Conservation (phyloP, 2,888 invertebrate species). For the Euclidia mi region DNA sequence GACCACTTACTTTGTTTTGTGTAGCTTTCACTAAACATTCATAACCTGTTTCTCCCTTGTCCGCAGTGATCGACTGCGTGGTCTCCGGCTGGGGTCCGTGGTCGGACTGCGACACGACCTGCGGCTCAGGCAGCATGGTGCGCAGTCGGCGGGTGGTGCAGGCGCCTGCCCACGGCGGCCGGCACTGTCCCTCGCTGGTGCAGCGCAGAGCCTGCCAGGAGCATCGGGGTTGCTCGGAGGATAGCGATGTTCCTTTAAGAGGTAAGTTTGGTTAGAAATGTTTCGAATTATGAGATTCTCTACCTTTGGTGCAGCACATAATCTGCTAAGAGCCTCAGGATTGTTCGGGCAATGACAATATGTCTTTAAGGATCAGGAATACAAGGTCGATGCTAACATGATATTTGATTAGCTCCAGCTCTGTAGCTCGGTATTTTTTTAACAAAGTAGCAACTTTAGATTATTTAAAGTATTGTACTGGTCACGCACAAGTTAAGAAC, state of each 20-base stretch:
- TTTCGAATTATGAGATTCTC: too few species aligned
- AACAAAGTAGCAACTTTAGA: too few species aligned
- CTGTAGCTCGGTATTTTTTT: too few species aligned
- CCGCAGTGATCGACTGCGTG: constrained; percentile 95
- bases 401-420: too few species aligned
- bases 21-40: not conserved
- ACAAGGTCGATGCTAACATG: too few species aligned
- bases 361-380: too few species aligned
- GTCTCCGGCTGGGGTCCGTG: constrained; percentile 95
- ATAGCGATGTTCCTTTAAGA: constrained; percentile 93
- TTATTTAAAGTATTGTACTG: too few species aligned
- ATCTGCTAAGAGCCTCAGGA: too few species aligned
- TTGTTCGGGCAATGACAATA: too few species aligned
- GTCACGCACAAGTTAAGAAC: too few species aligned
- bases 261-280: constrained; percentile 82
- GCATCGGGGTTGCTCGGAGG: constrained; percentile 93
- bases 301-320: too few species aligned
- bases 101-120: constrained; percentile 95
- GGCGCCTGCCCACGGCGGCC: constrained; percentile 94
- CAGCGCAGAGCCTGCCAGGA: constrained; percentile 95
- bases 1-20: too few species aligned
- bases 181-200: constrained; percentile 94
- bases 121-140: constrained; percentile 95
- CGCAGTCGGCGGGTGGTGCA: constrained; percentile 92
- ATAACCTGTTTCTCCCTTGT: constrained; percentile 31